Conservation (phyloP, 2,888 invertebrate genomes). For the Epirrhoe alternata region DNA sequence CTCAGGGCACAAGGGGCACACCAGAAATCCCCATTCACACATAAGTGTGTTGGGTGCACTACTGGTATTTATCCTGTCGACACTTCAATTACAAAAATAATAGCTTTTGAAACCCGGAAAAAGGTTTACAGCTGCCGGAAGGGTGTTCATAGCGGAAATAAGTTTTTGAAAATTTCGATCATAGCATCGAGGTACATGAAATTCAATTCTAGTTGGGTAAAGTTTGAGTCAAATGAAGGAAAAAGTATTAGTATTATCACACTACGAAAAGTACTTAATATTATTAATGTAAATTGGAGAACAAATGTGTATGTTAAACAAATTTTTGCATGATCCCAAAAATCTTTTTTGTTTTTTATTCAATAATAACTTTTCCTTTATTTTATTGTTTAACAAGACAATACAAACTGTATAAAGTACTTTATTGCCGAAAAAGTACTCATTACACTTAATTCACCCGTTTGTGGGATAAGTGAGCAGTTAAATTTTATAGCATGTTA, state of each 20-base stretch:
- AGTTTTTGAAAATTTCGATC: constrained; percentile 77
- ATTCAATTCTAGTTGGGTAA: background rate
- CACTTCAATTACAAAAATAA: constrained; percentile 56
- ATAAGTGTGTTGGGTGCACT: background rate
- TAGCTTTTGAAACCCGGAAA: constrained; percentile 66
- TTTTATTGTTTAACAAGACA: constrained; percentile 41
- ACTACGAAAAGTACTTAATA: too few relatives aligned
- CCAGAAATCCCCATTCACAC: too few relatives aligned
- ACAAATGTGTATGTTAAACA: too few relatives aligned
- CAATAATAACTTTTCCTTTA: constrained; percentile 30
- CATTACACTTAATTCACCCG: constrained; percentile 38
- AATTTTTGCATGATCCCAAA: too few relatives aligned
- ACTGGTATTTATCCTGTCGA: background rate
- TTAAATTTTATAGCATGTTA: constrained; percentile 57
- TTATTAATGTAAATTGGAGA: too few relatives aligned
- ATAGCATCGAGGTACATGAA: constrained; percentile 50
- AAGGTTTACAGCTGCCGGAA: constrained; percentile 61
- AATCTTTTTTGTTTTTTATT: constrained; percentile 38
- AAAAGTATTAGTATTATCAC: background rate
- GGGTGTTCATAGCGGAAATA: constrained; percentile 78
- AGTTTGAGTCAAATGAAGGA: background rate
- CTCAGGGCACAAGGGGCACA: too few relatives aligned
- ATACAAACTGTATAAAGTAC: constrained; percentile 49
- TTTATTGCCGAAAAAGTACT: constrained; percentile 43
- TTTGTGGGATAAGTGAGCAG: constrained; percentile 54